Evolutionary conservation across 2,888 invertebrate species (phyloP), one percentile per base, ranked within the genome.

Genomic region (Clitarchus hookeri): DNA sequence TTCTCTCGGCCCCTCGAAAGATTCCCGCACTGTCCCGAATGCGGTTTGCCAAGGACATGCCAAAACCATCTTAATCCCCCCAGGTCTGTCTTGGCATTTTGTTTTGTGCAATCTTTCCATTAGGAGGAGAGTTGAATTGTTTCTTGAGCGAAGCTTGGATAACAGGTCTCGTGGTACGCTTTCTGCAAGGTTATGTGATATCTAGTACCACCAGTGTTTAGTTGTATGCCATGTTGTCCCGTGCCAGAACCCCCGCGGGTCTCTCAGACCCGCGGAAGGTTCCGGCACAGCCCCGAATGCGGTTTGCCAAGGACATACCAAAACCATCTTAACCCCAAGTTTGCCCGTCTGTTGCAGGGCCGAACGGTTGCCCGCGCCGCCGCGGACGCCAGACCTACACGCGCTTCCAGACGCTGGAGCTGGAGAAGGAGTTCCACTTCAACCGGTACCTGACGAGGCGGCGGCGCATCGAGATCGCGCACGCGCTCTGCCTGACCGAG

Each of bases 391-490:
- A 99, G 93, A 99, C 99, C 26, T 99, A 99, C 94, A 99, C 98
- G 89, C 96, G 98, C 91, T 98, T 98, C 94, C 99, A 99, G 93
- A 99, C 99, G 44, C 93, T 98, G 93, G 98, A 99, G 92, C 94
- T 99, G 92, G 99, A 99, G 92, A 98, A 98, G 93, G 99, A 99
- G 94, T 99, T 99, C 93, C 98, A 98, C 91, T 98, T 98, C 93
- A 99, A 98, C 93, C 98, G 98, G 91, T 99, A 99, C 93, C 94
- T 99, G 92, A 98, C 98, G 90, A 95, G 99, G 91, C 94, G 98
- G 91, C 95, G 98, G 92, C 95, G 98, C 93, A 98, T 98, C 93
- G 98, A 99, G 93, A 98, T 98, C 90, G 98, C 98, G 83, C 98
- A 98, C 92, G 97, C 98, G 86, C 95, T 99, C 87, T 98, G 98